Percentiles rank a stretch among this genome's conserved stretches.
These are phyloP conservation scores for Crocidura indochinensis DNA, from an alignment of 2,797 vertebrate genomes.

Conservation along the genomic window DNA sequence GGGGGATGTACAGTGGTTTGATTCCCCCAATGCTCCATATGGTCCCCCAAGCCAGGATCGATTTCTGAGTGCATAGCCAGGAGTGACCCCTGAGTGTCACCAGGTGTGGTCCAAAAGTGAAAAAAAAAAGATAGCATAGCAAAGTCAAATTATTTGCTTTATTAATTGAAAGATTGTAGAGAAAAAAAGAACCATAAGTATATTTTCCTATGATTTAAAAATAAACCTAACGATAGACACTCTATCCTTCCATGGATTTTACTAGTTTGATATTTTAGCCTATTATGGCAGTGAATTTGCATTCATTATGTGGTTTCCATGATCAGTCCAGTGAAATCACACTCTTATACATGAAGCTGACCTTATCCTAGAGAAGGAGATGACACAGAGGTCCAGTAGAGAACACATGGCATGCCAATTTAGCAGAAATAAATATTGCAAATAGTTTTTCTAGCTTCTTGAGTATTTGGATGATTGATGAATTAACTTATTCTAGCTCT, in stretches of 20 bases:
- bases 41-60: no score
- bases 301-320: neutral
- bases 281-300: neutral
- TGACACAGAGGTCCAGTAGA: neutral
- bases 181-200: neutral
- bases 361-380: neutral
- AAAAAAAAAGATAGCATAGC: neutral
- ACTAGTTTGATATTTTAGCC: neutral
- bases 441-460: slow-evolving; percentile 8
- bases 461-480: slow-evolving; percentile 16
- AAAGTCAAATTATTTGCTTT: neutral
- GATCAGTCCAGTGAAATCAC: accelerated
- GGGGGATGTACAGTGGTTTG: no score
- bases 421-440: neutral
- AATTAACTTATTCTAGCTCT: neutral
- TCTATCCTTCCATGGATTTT: neutral
- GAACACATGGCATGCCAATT: neutral
- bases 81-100: no score
- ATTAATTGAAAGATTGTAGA: slow-evolving; percentile 19
- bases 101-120: no score
- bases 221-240: neutral
- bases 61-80: no score
- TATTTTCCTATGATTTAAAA: slow-evolving; percentile 8
- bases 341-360: neutral
- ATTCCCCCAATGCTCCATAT: no score